Conservation (phyloP, 1,140 invertebrate species). For the Diprion similis region DNA sequence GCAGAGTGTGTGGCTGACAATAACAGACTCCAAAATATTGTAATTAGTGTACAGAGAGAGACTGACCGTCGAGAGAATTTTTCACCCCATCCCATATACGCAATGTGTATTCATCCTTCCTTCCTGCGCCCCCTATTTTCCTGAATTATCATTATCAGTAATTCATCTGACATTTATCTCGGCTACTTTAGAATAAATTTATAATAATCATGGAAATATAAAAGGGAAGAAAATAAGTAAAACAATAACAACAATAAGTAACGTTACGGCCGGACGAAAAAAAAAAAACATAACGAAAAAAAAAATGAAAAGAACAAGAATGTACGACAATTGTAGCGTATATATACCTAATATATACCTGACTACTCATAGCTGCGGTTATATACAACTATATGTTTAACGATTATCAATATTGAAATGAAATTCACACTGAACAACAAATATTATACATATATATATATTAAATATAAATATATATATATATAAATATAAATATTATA, state of each 20-base stretch:
- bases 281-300: too few relatives aligned
- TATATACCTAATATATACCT: constrained; percentile 35
- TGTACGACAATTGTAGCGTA: constrained; percentile 6
- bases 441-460: constrained; percentile 28
- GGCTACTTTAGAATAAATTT: too few relatives aligned
- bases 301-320: background rate
- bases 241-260: background rate
- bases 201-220: constrained; percentile 16
- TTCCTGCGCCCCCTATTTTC: constrained; percentile 21
- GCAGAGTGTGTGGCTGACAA: constrained; percentile 56
- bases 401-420: constrained; percentile 2
- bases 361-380: constrained; percentile 39
- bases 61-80: constrained; percentile 27
- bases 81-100: constrained; percentile 20
- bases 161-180: background rate
- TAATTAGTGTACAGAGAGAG: constrained; percentile 61
- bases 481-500: constrained; percentile 37
- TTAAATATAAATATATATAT: constrained; percentile 39
- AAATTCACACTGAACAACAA: constrained; percentile 47
- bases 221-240: constrained; percentile 1
- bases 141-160: background rate
- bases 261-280: too few relatives aligned
- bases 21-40: constrained; percentile 54
- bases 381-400: background rate
- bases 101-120: constrained; percentile 12